phyloP scores from a whole-genome alignment of 2,113 vertebrate species.

The Ochotona curzoniae region DNA sequence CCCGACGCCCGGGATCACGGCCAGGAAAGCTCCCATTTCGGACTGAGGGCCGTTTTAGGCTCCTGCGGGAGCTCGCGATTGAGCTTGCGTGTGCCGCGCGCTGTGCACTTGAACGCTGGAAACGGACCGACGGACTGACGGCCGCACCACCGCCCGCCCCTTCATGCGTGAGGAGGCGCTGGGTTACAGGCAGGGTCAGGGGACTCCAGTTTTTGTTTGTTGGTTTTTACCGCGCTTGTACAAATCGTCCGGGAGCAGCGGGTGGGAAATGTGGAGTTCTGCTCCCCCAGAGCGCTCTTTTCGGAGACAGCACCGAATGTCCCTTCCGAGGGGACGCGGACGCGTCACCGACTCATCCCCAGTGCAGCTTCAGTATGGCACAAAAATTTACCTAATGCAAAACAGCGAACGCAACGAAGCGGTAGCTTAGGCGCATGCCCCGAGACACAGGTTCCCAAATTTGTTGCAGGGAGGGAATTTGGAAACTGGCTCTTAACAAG shows the following conservation, averaged over 20 bases:
- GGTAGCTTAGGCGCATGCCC: background rate
- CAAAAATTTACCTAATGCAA: background rate
- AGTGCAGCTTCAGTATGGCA: background rate
- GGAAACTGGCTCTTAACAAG: background rate
- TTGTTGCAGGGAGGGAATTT: slow-evolving; percentile 22
- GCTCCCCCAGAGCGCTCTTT: background rate
- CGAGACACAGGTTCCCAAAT: background rate
- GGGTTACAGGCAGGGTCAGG: too few relatives aligned
- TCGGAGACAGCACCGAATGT: background rate
- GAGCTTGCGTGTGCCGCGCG: background rate
- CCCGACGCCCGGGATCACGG: rapidly evolving
- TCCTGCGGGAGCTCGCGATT: background rate
- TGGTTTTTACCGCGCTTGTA: background rate
- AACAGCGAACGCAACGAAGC: background rate
- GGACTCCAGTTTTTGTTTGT: too few relatives aligned
- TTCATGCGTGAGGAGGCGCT: background rate
- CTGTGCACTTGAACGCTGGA: background rate
- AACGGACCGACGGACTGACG: background rate
- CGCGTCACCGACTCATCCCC: background rate
- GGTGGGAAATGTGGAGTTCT: background rate
- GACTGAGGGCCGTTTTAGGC: background rate
- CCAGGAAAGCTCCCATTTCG: background rate
- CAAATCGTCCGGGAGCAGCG: background rate
- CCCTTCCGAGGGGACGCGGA: background rate
- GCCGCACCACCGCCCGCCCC: background rate